These are phyloP conservation scores for Aquatica leii DNA, from an alignment of 2,888 invertebrate genomes.

Conservation along the genomic window DNA sequence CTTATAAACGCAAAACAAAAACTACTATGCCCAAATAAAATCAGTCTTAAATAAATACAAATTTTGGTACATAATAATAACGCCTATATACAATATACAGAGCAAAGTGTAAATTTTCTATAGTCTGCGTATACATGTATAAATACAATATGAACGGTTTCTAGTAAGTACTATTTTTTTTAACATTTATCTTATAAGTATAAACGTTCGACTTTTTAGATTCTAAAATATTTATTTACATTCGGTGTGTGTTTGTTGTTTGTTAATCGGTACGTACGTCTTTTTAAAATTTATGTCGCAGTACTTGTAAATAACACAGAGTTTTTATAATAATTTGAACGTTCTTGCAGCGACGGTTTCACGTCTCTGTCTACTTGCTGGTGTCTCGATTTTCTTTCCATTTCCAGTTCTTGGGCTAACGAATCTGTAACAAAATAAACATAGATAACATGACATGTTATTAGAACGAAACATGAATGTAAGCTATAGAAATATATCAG, in stretches of 20 bases:
- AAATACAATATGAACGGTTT: conserved; percentile 4
- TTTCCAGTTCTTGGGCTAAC: conserved; percentile 85
- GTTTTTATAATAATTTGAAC: conserved; percentile 86
- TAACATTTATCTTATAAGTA: conserved; percentile 9
- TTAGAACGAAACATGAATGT: no score
- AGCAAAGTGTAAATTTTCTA: no score
- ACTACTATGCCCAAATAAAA: conserved; percentile 29
- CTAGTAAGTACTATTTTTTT: not conserved
- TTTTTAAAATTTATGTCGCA: conserved; percentile 69
- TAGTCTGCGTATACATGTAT: not conserved
- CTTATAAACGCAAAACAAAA: not conserved
- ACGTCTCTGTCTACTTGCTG: conserved; percentile 83
- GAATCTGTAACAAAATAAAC: conserved; percentile 72
- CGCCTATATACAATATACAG: not conserved
- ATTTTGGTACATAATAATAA: conserved; percentile 2
- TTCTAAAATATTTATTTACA: conserved; percentile 5
- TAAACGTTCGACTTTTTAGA: conserved; percentile 8
- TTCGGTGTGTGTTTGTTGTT: conserved; percentile 3
- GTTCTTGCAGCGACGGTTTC: conserved; percentile 85
- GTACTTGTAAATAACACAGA: conserved; percentile 89
- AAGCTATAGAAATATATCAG: no score
- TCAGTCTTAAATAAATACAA: conserved; percentile 35
- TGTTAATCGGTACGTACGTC: not conserved
- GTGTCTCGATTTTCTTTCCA: conserved; percentile 86
- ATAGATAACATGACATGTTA: not conserved